phyloP scores from a whole-genome alignment of 2,888 invertebrate species.

The Drosophila maculinotata region DNA sequence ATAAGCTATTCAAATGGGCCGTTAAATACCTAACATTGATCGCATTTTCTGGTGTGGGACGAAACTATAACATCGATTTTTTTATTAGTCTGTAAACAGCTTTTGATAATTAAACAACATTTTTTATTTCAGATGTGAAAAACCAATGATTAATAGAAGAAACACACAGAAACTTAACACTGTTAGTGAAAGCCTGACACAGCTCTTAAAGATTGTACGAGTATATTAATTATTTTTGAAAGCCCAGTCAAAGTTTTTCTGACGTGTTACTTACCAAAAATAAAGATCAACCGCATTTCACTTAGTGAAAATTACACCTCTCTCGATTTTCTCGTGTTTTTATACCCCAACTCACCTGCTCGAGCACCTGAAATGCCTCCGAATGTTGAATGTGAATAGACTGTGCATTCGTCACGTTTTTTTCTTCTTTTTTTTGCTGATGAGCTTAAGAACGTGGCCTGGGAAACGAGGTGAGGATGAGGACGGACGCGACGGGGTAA shows the following conservation, averaged over 20 bases:
- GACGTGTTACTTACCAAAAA: background rate
- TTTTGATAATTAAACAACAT: too few relatives aligned
- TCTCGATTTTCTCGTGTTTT: constrained; percentile 9
- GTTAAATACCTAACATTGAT: background rate
- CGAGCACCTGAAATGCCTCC: constrained; percentile 22
- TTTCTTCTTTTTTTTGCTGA: constrained; percentile 6
- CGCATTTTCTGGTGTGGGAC: background rate
- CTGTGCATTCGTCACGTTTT: constrained; percentile 74
- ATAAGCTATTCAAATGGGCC: constrained; percentile 8
- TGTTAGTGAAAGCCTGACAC: too few relatives aligned
- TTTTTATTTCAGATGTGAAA: too few relatives aligned
- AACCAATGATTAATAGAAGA: too few relatives aligned
- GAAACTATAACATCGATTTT: too few relatives aligned
- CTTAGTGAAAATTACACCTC: constrained; percentile 14
- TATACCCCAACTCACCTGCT: constrained; percentile 23
- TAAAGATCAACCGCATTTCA: constrained; percentile 15
- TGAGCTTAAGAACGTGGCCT: constrained; percentile 16
- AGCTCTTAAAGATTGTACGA: background rate
- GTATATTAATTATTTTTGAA: background rate
- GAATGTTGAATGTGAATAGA: constrained; percentile 14
- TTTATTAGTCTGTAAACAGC: too few relatives aligned
- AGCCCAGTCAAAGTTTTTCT: background rate
- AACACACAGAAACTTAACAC: too few relatives aligned
- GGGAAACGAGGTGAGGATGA: constrained; percentile 7
- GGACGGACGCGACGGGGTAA: constrained; percentile 11